These are phyloP conservation scores for Aleiodes sp. DNA, from an alignment of 1,140 invertebrate species.

Conservation along the genomic window DNA sequence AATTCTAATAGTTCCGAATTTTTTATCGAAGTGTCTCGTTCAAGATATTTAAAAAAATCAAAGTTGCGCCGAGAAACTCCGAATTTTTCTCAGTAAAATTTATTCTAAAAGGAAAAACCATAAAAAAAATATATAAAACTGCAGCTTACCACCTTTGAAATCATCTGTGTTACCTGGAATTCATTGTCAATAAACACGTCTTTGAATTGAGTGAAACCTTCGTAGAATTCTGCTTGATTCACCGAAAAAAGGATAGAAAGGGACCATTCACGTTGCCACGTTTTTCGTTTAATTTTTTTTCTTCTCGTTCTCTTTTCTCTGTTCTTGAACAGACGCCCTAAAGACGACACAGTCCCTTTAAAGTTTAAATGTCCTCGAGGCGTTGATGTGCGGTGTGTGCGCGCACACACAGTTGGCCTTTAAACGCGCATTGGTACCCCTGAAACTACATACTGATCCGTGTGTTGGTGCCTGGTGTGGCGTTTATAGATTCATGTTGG, in stretches of 20 bases:
- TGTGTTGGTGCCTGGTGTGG: background rate
- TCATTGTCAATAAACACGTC: constrained; percentile 12
- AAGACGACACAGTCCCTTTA: constrained; percentile 34
- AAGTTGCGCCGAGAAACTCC: too few relatives aligned
- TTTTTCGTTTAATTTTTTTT: background rate
- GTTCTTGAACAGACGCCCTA: constrained; percentile 1
- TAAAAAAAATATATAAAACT: too few relatives aligned
- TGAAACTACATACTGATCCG: background rate
- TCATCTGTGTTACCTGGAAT: constrained; percentile 12
- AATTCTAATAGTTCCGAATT: too few relatives aligned
- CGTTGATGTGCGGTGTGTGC: background rate
- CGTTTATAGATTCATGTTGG: background rate
- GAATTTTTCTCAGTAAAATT: background rate
- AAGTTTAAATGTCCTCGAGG: constrained; percentile 39
- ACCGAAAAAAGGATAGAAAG: background rate
- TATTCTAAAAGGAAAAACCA: background rate
- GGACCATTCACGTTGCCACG: background rate
- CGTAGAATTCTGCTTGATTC: background rate
- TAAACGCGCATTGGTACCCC: constrained; percentile 17
- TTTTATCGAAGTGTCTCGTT: too few relatives aligned
- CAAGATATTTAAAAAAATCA: too few relatives aligned
- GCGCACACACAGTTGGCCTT: constrained; percentile 22
- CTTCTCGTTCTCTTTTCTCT: too few relatives aligned
- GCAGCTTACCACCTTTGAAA: too few relatives aligned
- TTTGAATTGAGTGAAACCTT: constrained; percentile 11